Conservation (phyloP, 2,797 vertebrate genomes). For the Channallabes apus region DNA sequence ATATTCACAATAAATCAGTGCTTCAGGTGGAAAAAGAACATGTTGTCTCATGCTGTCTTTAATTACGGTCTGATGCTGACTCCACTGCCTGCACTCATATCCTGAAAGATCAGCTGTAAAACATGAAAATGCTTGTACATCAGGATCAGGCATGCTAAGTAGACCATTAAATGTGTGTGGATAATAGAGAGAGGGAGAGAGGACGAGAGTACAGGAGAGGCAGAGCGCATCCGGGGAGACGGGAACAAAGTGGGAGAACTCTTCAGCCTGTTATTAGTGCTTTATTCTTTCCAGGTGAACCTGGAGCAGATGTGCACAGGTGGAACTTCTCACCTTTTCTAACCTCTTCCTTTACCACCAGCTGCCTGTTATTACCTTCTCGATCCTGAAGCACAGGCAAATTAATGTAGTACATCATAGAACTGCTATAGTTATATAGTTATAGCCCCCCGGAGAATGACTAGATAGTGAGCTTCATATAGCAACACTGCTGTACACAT, state of each 20-base stretch:
- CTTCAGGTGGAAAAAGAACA: constrained; percentile 51
- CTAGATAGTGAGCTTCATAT: constrained; percentile 14
- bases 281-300: constrained; percentile 31
- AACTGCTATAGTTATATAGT: constrained; percentile 11
- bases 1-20: constrained; percentile 52
- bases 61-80: constrained; percentile 70
- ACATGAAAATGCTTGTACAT: constrained; percentile 69
- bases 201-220: constrained; percentile 35
- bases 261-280: constrained; percentile 44
- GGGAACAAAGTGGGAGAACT: constrained; percentile 14
- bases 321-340: constrained; percentile 6
- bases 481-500: not conserved
- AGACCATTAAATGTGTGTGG: constrained; percentile 60
- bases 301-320: constrained; percentile 32
- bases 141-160: constrained; percentile 61
- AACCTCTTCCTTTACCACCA: constrained; percentile 3
- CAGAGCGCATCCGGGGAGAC: constrained; percentile 50
- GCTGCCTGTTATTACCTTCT: not conserved
- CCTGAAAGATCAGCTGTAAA: constrained; percentile 55
- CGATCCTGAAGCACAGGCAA: not conserved
- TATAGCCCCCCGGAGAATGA: constrained; percentile 6
- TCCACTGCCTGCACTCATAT: not conserved
- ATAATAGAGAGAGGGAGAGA: constrained; percentile 30
- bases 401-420: constrained; percentile 22
- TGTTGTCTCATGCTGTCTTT: constrained; percentile 70